A percentile compares a stretch with the other conserved stretches of the same genome.
Conservation (phyloP, 2,797 vertebrate species). For the Phrynocephalus vlangalii region DNA sequence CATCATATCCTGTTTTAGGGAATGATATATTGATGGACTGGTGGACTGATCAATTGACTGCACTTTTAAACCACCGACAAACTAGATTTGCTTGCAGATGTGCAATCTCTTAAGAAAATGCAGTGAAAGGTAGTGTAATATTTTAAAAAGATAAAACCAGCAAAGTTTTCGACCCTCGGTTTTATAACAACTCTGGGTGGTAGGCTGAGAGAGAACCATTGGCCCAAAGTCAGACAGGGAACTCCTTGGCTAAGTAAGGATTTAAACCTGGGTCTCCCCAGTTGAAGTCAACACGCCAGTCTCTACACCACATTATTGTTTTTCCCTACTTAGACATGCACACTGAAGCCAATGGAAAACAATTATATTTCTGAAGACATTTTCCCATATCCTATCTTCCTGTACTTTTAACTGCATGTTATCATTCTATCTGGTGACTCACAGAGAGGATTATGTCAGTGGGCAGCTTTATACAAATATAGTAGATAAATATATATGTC, state of each 20-base stretch:
- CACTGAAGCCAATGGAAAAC: background rate
- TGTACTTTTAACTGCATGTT: background rate
- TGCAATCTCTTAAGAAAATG: too few relatives aligned
- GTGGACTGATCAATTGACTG: too few relatives aligned
- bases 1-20: too few relatives aligned
- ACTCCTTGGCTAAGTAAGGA: background rate
- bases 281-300: background rate
- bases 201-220: background rate
- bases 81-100: too few relatives aligned
- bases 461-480: background rate
- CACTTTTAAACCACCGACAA: too few relatives aligned
- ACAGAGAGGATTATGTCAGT: background rate
- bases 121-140: too few relatives aligned
- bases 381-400: background rate
- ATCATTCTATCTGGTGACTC: background rate
- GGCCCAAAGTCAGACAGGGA: background rate
- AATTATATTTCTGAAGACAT: background rate
- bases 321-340: background rate
- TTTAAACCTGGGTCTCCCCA: background rate
- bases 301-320: background rate
- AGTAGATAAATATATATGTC: background rate
- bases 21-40: too few relatives aligned
- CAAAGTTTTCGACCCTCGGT: background rate
- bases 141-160: too few relatives aligned
- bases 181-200: background rate